phyloP scores from a whole-genome alignment of 1,140 invertebrate species.

The Archivesica marissinica region DNA sequence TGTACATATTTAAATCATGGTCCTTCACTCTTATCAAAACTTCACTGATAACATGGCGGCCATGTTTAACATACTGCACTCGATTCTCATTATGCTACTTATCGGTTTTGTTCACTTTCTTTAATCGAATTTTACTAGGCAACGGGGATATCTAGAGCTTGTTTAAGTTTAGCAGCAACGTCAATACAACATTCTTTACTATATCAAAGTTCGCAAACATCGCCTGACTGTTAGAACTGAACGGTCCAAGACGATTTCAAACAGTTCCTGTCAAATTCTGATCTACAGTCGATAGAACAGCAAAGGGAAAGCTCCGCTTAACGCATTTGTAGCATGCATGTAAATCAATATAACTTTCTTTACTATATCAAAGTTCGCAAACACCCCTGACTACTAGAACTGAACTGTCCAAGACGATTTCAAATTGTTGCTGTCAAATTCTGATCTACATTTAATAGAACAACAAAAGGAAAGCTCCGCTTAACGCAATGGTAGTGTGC shows the following conservation, averaged over 20 bases:
- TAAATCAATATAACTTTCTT: slow-evolving; percentile 39
- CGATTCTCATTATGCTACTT: slow-evolving; percentile 37
- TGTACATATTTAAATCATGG: slow-evolving; percentile 2
- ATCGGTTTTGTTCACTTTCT: slow-evolving; percentile 13
- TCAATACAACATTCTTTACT: slow-evolving; percentile 36
- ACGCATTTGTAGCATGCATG: neutral
- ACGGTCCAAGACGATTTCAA: slow-evolving; percentile 2
- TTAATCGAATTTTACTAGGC: slow-evolving; percentile 34
- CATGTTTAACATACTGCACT: slow-evolving; percentile 30
- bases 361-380: slow-evolving; percentile 20
- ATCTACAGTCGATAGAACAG: neutral
- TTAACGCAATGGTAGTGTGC: neutral
- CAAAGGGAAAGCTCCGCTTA: neutral
- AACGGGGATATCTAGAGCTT: slow-evolving; percentile 36
- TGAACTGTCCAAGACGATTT: slow-evolving; percentile 5
- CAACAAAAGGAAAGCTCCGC: neutral
- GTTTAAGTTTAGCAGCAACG: slow-evolving; percentile 28
- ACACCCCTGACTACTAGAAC: neutral
- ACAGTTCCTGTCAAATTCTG: slow-evolving; percentile 1
- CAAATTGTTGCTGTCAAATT: neutral
- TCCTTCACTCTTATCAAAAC: neutral
- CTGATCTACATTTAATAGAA: neutral
- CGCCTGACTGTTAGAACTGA: neutral
- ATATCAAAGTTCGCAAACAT: slow-evolving; percentile 35
- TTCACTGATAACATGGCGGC: slow-evolving; percentile 8